Evolutionary conservation across 2,888 invertebrate species (phyloP).

Genomic region (Eurois occulta): DNA sequence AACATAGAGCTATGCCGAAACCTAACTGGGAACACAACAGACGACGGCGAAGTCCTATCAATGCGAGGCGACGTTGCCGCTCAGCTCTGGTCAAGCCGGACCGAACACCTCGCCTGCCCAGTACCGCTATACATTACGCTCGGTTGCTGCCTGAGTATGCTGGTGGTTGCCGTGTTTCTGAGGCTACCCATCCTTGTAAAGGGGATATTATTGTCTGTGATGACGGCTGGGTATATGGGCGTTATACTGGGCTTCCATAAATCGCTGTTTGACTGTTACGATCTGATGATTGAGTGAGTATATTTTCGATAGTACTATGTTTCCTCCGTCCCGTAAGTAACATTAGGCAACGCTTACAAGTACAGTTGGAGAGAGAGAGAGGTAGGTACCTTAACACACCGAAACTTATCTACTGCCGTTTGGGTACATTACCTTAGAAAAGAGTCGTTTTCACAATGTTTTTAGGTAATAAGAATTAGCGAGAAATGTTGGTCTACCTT

Average conservation of each 20-base stretch:
- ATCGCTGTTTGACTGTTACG: constrained; percentile 95
- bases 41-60: constrained; percentile 88
- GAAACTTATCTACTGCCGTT: no score
- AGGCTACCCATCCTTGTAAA: constrained; percentile 95
- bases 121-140: constrained; percentile 96
- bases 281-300: constrained; percentile 93
- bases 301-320: not conserved
- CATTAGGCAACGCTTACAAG: no score
- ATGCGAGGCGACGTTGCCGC: constrained; percentile 78
- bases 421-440: not conserved
- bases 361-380: no score
- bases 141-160: constrained; percentile 95
- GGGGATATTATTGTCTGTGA: constrained; percentile 93
- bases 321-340: no score
- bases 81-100: constrained; percentile 83
- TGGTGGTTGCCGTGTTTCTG: constrained; percentile 96
- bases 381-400: no score
- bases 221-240: constrained; percentile 95
- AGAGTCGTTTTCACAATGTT: not conserved
- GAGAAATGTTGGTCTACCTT: no score
- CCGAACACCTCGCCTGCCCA: constrained; percentile 94
- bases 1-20: constrained; percentile 85
- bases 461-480: no score
- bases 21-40: constrained; percentile 86
- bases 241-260: constrained; percentile 95